Evolutionary conservation across 2,888 invertebrate genomes (phyloP), one percentile per base, ranked within the genome.

Genomic region (Hirtodrosophila duncani): DNA sequence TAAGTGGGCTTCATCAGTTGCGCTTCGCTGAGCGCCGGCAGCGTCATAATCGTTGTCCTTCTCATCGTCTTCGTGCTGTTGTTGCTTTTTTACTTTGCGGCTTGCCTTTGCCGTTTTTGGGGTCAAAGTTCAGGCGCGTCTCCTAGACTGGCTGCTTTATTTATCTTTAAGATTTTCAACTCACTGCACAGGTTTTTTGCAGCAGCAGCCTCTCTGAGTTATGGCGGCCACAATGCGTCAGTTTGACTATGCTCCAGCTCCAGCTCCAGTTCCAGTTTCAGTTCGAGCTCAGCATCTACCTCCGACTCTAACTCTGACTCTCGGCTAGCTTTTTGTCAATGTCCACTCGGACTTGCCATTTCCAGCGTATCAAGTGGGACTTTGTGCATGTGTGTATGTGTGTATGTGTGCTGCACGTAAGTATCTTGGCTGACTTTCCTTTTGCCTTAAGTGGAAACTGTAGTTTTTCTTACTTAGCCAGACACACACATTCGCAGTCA

Each of bases 91-190:
- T 49, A 59, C 44, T 44, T 49, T 45, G 59, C 51, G 56, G 45
- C 56, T 65, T 68, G 67, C 50, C 61, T 65, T 60, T 72, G 50
- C 45, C 34, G n/a, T 27, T 71, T 67, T 75, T 72, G 81, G 81
- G 81, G 75, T 83, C 83, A 83, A 81, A 84, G 83, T 82, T 83
- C 84, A 80, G 78, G 63, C 65, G 29, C 44, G 33, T 24, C 14
- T 7, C 17, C 17, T 3, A n/a, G 52, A 45, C 43, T 20, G 36
- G 29, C 41, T 46, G 61, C 56, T 52, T 74, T 83, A 83, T 83
- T 83, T 83, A 82, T 84, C 83, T 83, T 83, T 83, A 83, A 83
- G 84, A 84, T 83, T 82, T 83, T 75, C 67, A 65, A 50, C 67
- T 75, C 60, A 64, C 58, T 67, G 75, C 70, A 68, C 81, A 72